Evolutionary conservation across 2,888 invertebrate genomes (phyloP), one percentile per base, ranked within the genome.

Genomic region (Luperina testacea): DNA sequence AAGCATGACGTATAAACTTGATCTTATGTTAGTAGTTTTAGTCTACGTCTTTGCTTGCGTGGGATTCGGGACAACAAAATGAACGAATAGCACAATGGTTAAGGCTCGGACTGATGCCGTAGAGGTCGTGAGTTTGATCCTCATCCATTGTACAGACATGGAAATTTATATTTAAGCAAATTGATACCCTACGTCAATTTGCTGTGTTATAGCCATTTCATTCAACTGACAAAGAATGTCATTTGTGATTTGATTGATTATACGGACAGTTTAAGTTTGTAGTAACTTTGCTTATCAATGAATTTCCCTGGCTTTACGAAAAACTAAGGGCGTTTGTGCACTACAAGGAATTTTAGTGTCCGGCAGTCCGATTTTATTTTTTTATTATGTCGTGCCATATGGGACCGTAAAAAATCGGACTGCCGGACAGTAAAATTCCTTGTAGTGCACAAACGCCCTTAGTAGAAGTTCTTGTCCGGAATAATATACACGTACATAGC

Each of bases 1-100:
- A 61, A 20, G 51, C 24, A 45, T 82, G 72, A 82, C 83, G 75
- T 86, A 57, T 76, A 72, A 81, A 85, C 82, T 81, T 74, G 73
- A 85, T 59, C 71, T 81, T 63, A 59, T 75, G 17, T 38, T 13
- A 38, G 1, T 74, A 17, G 20, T 17, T 65, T 45, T 61, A n/a
- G 20, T 48, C n/a, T 42, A 53, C 38, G 77, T 57, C 38, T 72
- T 57, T 48, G 24, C 45, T 72, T 64, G 27, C 53, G 63, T 72
- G 53, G 81, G 72, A 80, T 80, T 81, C 1, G 11, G 27, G 11
- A 38, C 64, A 48, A 13, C 1, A 20, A 24, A 79, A 17, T 27
- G 45, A 64, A 32, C 5, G 2, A 64, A 77, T 38, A 17, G 13
- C 2, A 2, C 5, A 17, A 5, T 45, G 8, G 24, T 32, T 45